phyloP scores from a whole-genome alignment of 2,113 vertebrate genomes.

The Narcine bancroftii region DNA sequence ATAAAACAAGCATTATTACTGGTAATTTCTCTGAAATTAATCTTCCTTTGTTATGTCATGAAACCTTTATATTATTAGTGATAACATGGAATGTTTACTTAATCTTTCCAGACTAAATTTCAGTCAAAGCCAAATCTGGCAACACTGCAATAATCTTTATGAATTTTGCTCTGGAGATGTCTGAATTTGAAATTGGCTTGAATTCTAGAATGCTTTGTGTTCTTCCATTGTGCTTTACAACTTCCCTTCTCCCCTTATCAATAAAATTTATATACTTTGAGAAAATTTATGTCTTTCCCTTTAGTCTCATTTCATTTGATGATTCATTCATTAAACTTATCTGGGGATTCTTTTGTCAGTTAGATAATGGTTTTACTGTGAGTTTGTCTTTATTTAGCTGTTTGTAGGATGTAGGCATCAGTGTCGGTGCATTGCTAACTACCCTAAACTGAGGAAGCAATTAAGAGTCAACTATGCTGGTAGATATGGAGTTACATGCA shows the following conservation, averaged over 20 bases:
- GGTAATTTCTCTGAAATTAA: background rate
- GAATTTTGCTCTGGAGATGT: background rate
- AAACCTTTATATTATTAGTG: background rate
- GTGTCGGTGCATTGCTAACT: too few species aligned
- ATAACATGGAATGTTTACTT: constrained; percentile 21
- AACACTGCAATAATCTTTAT: background rate
- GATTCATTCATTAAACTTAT: background rate
- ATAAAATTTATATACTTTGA: background rate
- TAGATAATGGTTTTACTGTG: background rate
- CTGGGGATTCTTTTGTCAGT: background rate
- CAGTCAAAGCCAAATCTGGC: background rate
- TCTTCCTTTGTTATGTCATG: background rate
- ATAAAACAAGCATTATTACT: background rate
- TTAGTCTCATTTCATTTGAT: background rate
- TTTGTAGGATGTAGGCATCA: too few species aligned
- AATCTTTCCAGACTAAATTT: background rate
- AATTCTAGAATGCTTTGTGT: background rate
- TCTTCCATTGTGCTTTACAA: constrained; percentile 21
- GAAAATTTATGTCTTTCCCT: background rate
- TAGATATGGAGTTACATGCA: too few species aligned
- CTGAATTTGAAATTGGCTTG: background rate
- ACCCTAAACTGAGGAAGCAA: too few species aligned
- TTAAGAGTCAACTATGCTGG: too few species aligned
- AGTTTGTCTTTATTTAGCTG: background rate
- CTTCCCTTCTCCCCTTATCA: background rate